Base-by-base conservation (phyloP, 2,888 invertebrate species). In the Eristalinus aeneus region DNA sequence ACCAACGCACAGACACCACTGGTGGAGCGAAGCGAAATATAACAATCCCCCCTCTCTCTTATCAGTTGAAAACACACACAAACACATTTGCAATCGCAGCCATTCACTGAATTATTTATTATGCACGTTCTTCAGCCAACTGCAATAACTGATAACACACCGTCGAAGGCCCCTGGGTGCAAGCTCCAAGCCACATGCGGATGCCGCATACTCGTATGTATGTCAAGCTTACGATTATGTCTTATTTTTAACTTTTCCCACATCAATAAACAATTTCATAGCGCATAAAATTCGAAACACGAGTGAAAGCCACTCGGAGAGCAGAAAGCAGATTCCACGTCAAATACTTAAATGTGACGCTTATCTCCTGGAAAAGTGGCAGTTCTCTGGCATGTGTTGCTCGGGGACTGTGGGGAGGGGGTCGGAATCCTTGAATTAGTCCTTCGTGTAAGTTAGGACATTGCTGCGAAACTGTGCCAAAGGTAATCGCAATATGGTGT, bases 361-460 rank as follows among this genome's bases (percentile, higher is more conserved):
- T 65, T 74, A 65, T 74, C 74, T 36, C 34, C 54, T 73, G 12
- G 8, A 22, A 4, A 20, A 61, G 56, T 32, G 46, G 16, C 46
- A 46, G 46, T 46, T 16, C 46, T 1, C n/a, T n/a, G 46, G 46
- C 46, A 46, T 46, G n/a, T 39, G 12, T 12, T 39, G 12, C n/a
- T 5, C 27, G 27, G 27, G 27, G 27, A 27, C 2, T 2, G 27
- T 3, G 27, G 27, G 27, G 5, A 5, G 27, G 27, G 4, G 39
- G 39, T 11, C 1, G n/a, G 6, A 16, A 46, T 46, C 46, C 46
- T 46, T 46, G 46, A 46, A 16, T 46, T 46, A 16, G 46, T 46
- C 85, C 72, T 81, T 60, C 58, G 63, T 69, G 81, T 77, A 77
- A 77, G 68, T 73, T 77, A 64, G 39, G 31, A 76, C 84, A 80